A percentile compares a stretch with the other conserved stretches of the same genome.
phyloP scores from a whole-genome alignment of 2,888 invertebrate genomes.

The Drosophila meridiana region DNA sequence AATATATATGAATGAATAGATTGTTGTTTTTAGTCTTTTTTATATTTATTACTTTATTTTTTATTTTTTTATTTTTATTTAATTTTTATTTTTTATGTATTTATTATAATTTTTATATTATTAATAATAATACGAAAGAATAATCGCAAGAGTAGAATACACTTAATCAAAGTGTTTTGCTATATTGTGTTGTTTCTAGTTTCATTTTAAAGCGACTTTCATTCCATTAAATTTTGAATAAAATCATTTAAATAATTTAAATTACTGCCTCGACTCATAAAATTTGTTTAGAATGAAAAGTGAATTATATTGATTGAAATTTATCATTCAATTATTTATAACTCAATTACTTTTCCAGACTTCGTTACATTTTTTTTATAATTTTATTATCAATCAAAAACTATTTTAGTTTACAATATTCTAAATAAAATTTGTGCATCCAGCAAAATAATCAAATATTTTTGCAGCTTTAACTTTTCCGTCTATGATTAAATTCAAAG shows the following conservation, averaged over 20 bases:
- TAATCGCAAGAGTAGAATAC: too few species aligned
- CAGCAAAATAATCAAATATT: not conserved
- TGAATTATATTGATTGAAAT: not conserved
- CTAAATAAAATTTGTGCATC: not conserved
- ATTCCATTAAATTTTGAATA: too few species aligned
- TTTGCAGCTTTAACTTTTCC: not conserved
- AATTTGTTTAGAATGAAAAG: not conserved
- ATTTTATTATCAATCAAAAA: not conserved
- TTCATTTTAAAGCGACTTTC: not conserved
- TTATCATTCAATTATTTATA: not conserved
- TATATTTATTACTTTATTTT: too few species aligned
- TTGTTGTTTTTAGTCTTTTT: too few species aligned
- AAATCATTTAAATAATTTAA: not conserved
- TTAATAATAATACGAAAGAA: too few species aligned
- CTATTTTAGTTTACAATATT: not conserved
- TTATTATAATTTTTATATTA: too few species aligned
- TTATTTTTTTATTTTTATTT: too few species aligned
- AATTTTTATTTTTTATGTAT: too few species aligned
- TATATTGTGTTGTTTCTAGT: not conserved
- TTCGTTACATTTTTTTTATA: not conserved
- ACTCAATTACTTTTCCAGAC: not conserved
- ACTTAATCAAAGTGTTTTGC: too few species aligned
- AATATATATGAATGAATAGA: too few species aligned
- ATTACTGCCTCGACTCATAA: too few species aligned
- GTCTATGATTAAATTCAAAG: slow-evolving; percentile 1